Base-by-base conservation (phyloP, 2,888 invertebrate species). In the Drosophila algonquin region DNA sequence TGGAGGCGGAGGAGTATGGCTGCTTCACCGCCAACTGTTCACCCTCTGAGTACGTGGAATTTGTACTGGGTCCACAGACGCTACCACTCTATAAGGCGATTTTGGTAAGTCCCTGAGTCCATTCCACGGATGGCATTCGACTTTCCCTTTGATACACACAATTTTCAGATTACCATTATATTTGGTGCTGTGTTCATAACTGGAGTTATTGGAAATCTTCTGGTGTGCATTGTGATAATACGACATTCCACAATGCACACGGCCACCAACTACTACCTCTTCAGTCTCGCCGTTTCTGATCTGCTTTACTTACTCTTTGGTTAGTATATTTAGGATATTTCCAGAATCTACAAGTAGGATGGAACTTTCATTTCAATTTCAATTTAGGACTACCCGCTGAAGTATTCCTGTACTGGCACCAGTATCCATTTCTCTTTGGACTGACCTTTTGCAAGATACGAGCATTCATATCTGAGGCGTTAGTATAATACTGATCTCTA, bases 191-290 rank as follows among this genome's bases (percentile, higher is more conserved):
- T 98, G 72, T 97, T 98, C 91, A 92, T 97, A 53, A 96, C 96
- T 0, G 98, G 98, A 0, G 94, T 97, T 44, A 93, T 96, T 53
- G 98, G 98, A 3, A 98, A 98, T 90, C 93, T 96, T 30, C 94
- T 95, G 4, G 97, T 98, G 8, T 98, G 98, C 89, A 94, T 96
- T 48, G 97, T 98, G 14, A 97, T 98, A 59, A 94, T 95, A 9
- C 94, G 94, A 40, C 97, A 97, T 89, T 94, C 95, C 0, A 94
- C 95, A 8, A 95, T 98, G 95, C 97, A 97, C 86, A 97, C 97
- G 0, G 96, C 97, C 0, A 98, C 98, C 0, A 98, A 98, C 90
- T 98, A 97, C 90, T 98, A 98, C 90, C 93, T 98, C 54, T 97
- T 98, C 93, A 97, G 96, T 90, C 93, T 98, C 92, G 97, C 98